Evolutionary conservation across 2,797 vertebrate genomes (phyloP).

Genomic region (Tenualosa thibaudeaui): DNA sequence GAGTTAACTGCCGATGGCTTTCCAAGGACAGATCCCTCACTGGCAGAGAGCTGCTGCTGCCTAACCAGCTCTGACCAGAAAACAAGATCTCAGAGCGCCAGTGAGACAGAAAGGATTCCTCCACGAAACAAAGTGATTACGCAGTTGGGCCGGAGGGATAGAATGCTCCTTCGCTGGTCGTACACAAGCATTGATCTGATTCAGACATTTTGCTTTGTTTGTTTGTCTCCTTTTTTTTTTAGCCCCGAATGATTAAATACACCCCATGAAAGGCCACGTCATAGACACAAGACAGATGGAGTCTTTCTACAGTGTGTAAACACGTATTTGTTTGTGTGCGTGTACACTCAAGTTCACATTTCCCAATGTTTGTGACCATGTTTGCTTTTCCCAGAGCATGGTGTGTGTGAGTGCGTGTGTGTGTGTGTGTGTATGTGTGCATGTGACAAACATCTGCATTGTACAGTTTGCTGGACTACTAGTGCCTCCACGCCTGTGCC

Average conservation of each 20-base stretch:
- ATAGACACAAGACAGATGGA: background rate
- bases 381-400: background rate
- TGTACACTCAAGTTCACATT: background rate
- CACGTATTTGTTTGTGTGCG: background rate
- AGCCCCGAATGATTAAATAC: background rate
- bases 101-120: background rate
- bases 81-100: background rate
- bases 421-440: slow-evolving; percentile 36
- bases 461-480: slow-evolving; percentile 50
- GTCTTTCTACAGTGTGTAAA: slow-evolving; percentile 8
- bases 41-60: slow-evolving; percentile 25
- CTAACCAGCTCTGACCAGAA: slow-evolving; percentile 47
- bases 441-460: slow-evolving; percentile 66
- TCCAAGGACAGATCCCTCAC: slow-evolving; percentile 30
- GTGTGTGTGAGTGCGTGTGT: background rate
- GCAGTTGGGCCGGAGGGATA: background rate
- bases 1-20: slow-evolving; percentile 51
- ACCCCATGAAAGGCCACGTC: background rate
- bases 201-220: background rate
- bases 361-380: background rate
- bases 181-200: background rate
- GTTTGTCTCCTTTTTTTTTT: background rate
- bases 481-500: slow-evolving; percentile 64
- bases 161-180: background rate
- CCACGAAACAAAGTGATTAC: slow-evolving; percentile 6